These are phyloP conservation scores for Amphilophus citrinellus DNA, from an alignment of 2,113 vertebrate genomes.

Conservation along the genomic window DNA sequence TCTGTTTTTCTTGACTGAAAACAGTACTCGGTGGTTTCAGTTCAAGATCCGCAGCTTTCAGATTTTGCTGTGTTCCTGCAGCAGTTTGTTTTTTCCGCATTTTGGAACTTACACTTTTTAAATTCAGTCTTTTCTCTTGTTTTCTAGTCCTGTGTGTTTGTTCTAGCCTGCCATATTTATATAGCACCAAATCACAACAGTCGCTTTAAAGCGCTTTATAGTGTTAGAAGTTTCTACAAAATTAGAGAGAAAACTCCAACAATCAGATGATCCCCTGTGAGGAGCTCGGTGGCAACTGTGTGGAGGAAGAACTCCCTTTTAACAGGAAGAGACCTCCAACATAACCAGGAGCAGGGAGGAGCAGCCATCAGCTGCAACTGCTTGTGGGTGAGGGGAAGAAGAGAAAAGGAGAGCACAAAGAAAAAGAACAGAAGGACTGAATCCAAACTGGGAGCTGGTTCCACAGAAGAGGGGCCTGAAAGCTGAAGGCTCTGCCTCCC, in stretches of 20 bases:
- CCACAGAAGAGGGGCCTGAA: too few species aligned
- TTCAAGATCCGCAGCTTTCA: neutral
- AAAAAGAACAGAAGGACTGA: too few species aligned
- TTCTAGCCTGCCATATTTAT: neutral
- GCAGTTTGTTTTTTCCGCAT: neutral
- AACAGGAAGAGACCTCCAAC: too few species aligned
- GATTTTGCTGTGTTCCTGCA: neutral
- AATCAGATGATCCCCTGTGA: neutral
- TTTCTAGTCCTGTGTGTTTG: neutral
- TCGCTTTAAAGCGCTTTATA: neutral
- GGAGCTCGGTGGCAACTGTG: too few species aligned
- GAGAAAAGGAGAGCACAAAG: too few species aligned
- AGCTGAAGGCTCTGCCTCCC: too few species aligned
- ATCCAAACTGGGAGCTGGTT: too few species aligned
- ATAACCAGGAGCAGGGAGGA: too few species aligned
- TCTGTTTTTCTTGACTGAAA: neutral
- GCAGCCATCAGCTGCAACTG: too few species aligned
- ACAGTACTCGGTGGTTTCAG: neutral
- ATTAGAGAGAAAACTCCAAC: neutral
- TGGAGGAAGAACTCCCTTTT: too few species aligned
- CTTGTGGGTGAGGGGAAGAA: too few species aligned
- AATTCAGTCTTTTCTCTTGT: neutral
- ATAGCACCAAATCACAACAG: neutral
- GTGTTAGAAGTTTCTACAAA: neutral
- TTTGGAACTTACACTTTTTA: neutral